Conservation (phyloP, 2,888 invertebrate species). For the Lochmaea crataegi region DNA sequence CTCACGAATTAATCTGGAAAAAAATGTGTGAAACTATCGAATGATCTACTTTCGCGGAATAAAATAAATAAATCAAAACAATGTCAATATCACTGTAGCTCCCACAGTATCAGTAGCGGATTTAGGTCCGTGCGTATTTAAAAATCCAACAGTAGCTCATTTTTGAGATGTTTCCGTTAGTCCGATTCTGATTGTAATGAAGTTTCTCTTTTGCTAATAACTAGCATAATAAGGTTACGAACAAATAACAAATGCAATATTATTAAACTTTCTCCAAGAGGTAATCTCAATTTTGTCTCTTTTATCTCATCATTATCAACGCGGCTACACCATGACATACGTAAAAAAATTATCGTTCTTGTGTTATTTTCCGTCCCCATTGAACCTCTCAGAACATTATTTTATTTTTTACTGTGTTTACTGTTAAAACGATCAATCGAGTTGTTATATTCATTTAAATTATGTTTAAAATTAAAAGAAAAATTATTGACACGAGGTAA, state of each 20-base stretch:
- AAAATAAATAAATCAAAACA: slow-evolving; percentile 53
- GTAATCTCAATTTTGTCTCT: slow-evolving; percentile 56
- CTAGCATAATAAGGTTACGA: slow-evolving; percentile 62
- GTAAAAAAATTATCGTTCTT: neutral
- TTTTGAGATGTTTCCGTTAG: neutral
- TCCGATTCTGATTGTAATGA: slow-evolving; percentile 27
- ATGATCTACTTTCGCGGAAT: slow-evolving; percentile 42
- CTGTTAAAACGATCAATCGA: neutral
- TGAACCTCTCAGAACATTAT: neutral
- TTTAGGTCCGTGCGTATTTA: neutral
- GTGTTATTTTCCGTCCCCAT: neutral
- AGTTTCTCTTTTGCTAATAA: slow-evolving; percentile 61
- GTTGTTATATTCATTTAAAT: neutral
- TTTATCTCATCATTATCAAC: slow-evolving; percentile 41
- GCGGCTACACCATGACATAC: neutral
- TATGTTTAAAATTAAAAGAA: neutral
- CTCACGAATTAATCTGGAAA: slow-evolving; percentile 23
- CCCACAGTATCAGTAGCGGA: slow-evolving; percentile 47
- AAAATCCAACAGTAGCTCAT: too few relatives aligned
- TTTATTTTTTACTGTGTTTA: slow-evolving; percentile 6
- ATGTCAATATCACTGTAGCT: slow-evolving; percentile 58
- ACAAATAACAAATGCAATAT: slow-evolving; percentile 62
- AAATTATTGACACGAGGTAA: too few relatives aligned
- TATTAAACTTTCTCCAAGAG: slow-evolving; percentile 61
- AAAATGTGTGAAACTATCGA: slow-evolving; percentile 35